Percentiles rank a stretch among this genome's conserved stretches.
Conservation (phyloP, 2,797 vertebrate genomes). For the Oryzias sinensis region DNA sequence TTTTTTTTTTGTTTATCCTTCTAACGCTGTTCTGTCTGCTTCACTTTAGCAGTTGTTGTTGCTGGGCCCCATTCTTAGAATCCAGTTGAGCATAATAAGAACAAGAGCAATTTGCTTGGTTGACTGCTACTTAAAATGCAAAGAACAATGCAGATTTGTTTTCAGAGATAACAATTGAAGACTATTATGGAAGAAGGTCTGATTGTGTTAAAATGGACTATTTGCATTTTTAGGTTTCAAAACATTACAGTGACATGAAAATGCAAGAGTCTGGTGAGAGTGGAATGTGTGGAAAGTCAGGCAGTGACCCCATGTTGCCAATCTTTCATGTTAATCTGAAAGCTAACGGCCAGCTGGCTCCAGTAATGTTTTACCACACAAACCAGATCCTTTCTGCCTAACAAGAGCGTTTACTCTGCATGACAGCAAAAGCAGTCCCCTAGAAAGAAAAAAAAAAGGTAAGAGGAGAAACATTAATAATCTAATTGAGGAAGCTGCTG, state of each 20-base stretch:
- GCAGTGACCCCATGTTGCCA: background rate
- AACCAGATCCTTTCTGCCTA: constrained; percentile 5
- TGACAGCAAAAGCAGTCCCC: constrained; percentile 9
- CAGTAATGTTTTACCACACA: background rate
- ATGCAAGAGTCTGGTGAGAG: background rate
- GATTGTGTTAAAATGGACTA: background rate
- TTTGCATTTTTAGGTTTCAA: background rate
- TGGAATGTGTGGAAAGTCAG: background rate
- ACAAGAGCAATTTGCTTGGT: background rate
- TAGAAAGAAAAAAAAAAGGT: background rate
- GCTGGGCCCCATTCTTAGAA: too few relatives aligned
- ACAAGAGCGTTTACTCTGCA: constrained; percentile 2
- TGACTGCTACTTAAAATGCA: background rate
- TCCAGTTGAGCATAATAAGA: too few relatives aligned
- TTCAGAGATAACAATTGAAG: background rate
- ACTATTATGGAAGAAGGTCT: background rate
- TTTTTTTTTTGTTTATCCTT: too few relatives aligned
- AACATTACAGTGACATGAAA: background rate
- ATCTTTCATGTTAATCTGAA: background rate
- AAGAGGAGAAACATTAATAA: constrained; percentile 37
- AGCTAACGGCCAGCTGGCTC: background rate
- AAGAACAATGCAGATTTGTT: background rate
- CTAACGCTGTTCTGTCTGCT: too few relatives aligned
- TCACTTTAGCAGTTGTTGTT: too few relatives aligned
- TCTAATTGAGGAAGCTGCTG: constrained; percentile 38